phyloP scores from a whole-genome alignment of 2,888 invertebrate genomes.

The Limnephilus auricula region DNA sequence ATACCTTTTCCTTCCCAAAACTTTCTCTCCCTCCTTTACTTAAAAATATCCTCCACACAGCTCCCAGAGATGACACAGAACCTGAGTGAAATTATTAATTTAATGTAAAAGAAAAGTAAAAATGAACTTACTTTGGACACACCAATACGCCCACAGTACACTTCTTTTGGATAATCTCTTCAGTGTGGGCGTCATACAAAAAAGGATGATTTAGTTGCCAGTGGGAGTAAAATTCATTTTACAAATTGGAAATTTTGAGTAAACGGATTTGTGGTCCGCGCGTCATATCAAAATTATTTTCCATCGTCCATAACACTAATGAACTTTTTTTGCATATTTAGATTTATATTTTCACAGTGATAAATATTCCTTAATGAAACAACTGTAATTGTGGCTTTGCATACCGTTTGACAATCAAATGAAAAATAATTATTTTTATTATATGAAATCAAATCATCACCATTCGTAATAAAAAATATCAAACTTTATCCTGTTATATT shows the following conservation, averaged over 20 bases:
- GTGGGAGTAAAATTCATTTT: background rate
- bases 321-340: background rate
- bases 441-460: no score
- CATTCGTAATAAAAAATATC: no score
- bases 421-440: no score
- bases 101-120: no score
- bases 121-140: background rate
- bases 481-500: no score
- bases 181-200: background rate
- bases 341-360: background rate
- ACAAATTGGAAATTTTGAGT: background rate
- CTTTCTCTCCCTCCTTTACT: no score
- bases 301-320: background rate
- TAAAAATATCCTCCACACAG: no score
- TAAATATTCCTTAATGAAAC: background rate
- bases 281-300: background rate
- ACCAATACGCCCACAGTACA: background rate
- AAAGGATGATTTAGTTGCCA: background rate
- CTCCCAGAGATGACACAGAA: no score
- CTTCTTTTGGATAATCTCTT: background rate
- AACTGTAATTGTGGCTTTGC: no score
- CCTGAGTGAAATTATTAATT: no score
- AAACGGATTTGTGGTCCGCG: background rate
- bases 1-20: no score
- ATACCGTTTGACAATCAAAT: no score